Conservation (phyloP, 2,797 vertebrate genomes). For the Sebastiscus albofasciatus region DNA sequence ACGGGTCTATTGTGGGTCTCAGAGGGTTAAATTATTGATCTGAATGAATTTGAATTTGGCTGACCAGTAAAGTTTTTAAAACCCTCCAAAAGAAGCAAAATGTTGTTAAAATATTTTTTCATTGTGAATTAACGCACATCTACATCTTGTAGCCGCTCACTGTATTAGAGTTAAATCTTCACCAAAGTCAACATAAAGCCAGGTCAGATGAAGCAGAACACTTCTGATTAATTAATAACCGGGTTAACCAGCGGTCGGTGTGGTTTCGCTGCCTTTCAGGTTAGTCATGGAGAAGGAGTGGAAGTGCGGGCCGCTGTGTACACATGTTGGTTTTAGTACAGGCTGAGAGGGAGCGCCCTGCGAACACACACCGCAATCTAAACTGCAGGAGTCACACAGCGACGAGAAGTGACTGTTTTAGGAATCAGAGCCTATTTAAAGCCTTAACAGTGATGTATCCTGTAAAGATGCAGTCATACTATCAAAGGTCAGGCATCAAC, state of each 20-base stretch:
- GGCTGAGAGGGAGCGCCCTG: neutral
- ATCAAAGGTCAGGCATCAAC: too few relatives aligned
- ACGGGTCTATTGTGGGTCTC: too few relatives aligned
- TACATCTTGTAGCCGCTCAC: neutral
- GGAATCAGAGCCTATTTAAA: neutral
- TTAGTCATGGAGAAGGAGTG: conserved; percentile 51
- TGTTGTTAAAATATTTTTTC: too few relatives aligned
- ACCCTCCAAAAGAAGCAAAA: too few relatives aligned
- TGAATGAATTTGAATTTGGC: too few relatives aligned
- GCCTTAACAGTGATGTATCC: too few relatives aligned
- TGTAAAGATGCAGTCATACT: neutral
- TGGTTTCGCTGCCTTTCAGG: conserved; percentile 26
- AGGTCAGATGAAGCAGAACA: neutral
- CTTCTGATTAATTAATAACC: conserved; percentile 49
- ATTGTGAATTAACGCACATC: neutral
- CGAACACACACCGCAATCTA: conserved; percentile 16
- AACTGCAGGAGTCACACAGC: neutral
- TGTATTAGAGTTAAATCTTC: neutral
- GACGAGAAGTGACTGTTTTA: neutral
- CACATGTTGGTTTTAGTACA: conserved; percentile 31
- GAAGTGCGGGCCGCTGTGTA: conserved; percentile 38
- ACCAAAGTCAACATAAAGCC: neutral
- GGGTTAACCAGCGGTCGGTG: conserved; percentile 10
- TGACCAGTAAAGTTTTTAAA: too few relatives aligned
- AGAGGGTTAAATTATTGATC: too few relatives aligned